These are phyloP conservation scores for Tachysurus vachellii DNA, from an alignment of 2,113 vertebrate species.

Conservation along the genomic window DNA sequence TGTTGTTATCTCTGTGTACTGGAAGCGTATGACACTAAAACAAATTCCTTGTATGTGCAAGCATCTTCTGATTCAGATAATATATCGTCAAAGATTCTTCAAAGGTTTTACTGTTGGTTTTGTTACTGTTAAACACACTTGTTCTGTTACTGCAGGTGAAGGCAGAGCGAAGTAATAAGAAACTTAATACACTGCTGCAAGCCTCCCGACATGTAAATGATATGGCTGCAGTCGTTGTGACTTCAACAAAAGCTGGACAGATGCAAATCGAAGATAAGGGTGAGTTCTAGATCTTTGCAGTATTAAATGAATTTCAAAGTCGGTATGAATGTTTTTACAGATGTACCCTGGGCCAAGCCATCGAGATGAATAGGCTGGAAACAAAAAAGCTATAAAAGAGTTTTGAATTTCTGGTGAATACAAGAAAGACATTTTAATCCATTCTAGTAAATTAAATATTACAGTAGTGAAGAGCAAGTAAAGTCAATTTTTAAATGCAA, in stretches of 20 bases:
- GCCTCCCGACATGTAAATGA: constrained; percentile 90
- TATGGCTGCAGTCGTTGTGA: constrained; percentile 87
- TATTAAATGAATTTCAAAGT: not conserved
- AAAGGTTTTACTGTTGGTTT: not conserved
- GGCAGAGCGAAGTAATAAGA: constrained; percentile 86
- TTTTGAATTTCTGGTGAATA: not conserved
- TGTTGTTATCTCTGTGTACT: too few species aligned
- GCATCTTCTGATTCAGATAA: too few species aligned
- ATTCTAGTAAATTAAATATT: not conserved
- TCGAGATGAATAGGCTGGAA: not conserved
- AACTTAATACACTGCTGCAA: constrained; percentile 83
- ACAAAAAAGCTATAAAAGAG: not conserved
- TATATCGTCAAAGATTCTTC: too few species aligned
- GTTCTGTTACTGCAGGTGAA: constrained; percentile 80
- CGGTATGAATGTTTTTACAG: not conserved
- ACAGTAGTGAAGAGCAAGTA: not conserved
- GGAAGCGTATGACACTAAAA: too few species aligned
- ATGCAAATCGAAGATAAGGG: constrained; percentile 87
- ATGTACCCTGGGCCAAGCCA: not conserved
- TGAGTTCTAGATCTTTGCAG: constrained; percentile 55
- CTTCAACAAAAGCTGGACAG: constrained; percentile 88
- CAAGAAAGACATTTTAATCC: not conserved
- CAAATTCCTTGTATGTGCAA: too few species aligned
- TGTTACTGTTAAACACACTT: too few species aligned
- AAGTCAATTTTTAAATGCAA: not conserved